Conservation (phyloP, 2,888 invertebrate genomes). For the Ormyrus labotus region DNA sequence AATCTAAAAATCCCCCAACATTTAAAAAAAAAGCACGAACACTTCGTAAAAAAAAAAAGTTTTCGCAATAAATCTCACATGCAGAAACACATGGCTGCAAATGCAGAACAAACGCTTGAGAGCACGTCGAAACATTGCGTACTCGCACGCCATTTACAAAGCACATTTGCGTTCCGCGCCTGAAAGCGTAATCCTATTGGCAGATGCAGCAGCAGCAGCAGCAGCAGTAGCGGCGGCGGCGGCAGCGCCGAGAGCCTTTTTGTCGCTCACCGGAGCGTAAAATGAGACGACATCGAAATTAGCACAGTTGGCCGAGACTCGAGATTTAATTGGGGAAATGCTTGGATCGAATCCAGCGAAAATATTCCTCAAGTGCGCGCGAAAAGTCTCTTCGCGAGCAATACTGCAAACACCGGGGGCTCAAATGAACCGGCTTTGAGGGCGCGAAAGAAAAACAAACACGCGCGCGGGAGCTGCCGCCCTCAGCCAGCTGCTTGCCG, state of each 20-base stretch:
- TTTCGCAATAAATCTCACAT: too few relatives aligned
- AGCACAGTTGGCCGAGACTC: slow-evolving; percentile 14
- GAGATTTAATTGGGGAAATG: slow-evolving; percentile 17
- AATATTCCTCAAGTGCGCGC: slow-evolving; percentile 61
- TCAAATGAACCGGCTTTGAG: slow-evolving; percentile 71
- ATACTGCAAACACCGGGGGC: slow-evolving; percentile 67
- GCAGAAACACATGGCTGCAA: too few relatives aligned
- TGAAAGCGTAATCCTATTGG: too few relatives aligned
- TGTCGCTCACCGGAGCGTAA: slow-evolving; percentile 37
- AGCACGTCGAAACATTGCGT: too few relatives aligned
- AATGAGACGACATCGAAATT: slow-evolving; percentile 41
- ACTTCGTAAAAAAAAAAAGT: too few relatives aligned
- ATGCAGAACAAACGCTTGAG: too few relatives aligned
- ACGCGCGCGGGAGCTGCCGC: slow-evolving; percentile 55
- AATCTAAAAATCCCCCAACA: too few relatives aligned
- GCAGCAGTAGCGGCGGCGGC: too few relatives aligned
- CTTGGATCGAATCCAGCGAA: slow-evolving; percentile 13
- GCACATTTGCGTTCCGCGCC: too few relatives aligned
- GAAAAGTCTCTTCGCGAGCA: slow-evolving; percentile 67
- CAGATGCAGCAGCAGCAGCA: too few relatives aligned
- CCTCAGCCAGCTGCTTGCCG: slow-evolving; percentile 65
- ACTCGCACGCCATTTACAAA: too few relatives aligned
- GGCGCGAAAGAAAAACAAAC: slow-evolving; percentile 69
- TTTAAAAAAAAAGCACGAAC: too few relatives aligned
- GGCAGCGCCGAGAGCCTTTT: neutral